Percentiles rank a stretch among this genome's conserved stretches.
Evolutionary conservation across 1,140 invertebrate species (phyloP).

Genomic region (Alviniconcha marisindica): DNA sequence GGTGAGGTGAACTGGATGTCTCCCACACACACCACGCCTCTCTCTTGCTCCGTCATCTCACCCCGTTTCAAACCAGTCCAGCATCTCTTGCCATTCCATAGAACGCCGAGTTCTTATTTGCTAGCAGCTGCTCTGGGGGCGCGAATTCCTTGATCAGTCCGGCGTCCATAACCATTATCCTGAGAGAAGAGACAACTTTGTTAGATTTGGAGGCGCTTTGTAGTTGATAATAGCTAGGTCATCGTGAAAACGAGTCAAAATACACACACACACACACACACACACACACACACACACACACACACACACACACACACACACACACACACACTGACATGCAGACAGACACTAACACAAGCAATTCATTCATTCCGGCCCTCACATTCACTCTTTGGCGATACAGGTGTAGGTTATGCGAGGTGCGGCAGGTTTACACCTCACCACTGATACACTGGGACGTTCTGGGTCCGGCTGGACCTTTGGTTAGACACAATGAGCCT

Average conservation of each 20-base stretch:
- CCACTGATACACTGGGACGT: too few relatives aligned
- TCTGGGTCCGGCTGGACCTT: too few relatives aligned
- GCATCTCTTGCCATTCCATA: slow-evolving; percentile 70
- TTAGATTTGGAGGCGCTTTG: background rate
- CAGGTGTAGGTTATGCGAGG: too few relatives aligned
- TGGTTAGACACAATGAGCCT: too few relatives aligned
- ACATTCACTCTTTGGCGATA: too few relatives aligned
- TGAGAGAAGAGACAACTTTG: slow-evolving; percentile 63
- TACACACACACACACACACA: too few relatives aligned
- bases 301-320: background rate
- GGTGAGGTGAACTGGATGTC: too few relatives aligned
- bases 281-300: background rate
- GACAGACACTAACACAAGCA: too few relatives aligned
- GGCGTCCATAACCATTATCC: slow-evolving; percentile 86
- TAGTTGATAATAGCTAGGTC: background rate
- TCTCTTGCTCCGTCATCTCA: background rate
- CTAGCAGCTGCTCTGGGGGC: slow-evolving; percentile 82
- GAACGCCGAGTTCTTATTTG: slow-evolving; percentile 65
- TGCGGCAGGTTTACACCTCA: too few relatives aligned
- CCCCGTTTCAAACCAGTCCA: slow-evolving; percentile 44
- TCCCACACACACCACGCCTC: too few relatives aligned
- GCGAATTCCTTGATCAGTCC: slow-evolving; percentile 89
- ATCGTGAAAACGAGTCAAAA: background rate
- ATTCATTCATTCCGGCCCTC: too few relatives aligned
- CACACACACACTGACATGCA: too few relatives aligned